Base-by-base conservation (phyloP, 2,797 vertebrate species). In the Dendrocincla fuliginosa region DNA sequence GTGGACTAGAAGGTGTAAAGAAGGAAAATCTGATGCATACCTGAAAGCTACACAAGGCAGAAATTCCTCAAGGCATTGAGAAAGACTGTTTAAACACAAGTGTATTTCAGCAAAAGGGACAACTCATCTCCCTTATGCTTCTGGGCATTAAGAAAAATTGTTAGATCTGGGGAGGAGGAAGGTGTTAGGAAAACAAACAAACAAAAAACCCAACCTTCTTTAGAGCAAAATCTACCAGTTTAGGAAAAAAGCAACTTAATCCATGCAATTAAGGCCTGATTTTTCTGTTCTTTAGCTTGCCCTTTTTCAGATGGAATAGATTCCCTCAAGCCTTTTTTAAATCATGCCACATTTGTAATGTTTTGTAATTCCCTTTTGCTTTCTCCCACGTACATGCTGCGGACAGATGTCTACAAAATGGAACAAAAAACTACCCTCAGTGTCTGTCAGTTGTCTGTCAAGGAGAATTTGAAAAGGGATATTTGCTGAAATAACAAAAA, bases 401-500 rank as follows among this genome's bases (percentile, higher is more conserved):
- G 16, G 85, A 88, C 59, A 39, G 74, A 91, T 76, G 69, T 68
- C 39, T 60, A 67, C 67, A 94, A 90, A 96, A 86, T 1, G 20
- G 79, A 92, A 85, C 35, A 86, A 87, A 83, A 79, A 90, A 84
- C 18, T 74, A 70, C 63, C 76, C 70, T 91, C 76, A 53, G 61
- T 90, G 74, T 70, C 87, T 85, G 60, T 65, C 90, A 86, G 61
- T 42, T 76, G 79, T 67, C 86, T 60, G 25, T 75, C 75, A 84
- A 49, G 50, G 57, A 68, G 19, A 83, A 71, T 74, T 33, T 52
- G 41, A 46, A 91, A 73, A 89, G 37, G 13, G 41, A 65, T 23
- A 41, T 76, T 88, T 76, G 65, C 65, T 79, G 87, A 89, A 94
- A 81, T 64, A 59, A 96, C 32, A 27, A 85, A 90, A 92, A 52